Evolutionary conservation across 1,140 invertebrate species (phyloP).

Genomic region (Nephila pilipes): DNA sequence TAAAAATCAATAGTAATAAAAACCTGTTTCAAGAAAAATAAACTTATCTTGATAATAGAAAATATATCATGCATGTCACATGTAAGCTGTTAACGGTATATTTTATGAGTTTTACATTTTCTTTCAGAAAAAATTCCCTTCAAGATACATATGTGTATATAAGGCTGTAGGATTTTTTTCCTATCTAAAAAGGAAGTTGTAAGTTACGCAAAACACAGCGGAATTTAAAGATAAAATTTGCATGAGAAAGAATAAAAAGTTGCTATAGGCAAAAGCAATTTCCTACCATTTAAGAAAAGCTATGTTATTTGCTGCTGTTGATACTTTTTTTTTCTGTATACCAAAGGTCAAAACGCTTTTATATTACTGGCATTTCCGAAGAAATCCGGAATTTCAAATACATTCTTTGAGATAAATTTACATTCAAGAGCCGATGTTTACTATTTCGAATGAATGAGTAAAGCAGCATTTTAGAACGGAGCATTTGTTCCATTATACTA

Average conservation of each 20-base stretch:
- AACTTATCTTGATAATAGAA: background rate
- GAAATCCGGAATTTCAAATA: background rate
- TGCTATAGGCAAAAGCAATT: background rate
- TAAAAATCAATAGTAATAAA: background rate
- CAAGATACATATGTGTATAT: background rate
- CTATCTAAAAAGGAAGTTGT: background rate
- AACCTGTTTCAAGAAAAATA: background rate
- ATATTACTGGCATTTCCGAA: background rate
- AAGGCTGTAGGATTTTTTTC: background rate
- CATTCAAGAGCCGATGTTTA: background rate
- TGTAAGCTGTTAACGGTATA: background rate
- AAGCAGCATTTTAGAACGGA: no score
- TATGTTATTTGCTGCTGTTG: background rate
- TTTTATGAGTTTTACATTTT: background rate
- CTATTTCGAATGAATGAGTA: background rate
- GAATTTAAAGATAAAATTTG: background rate
- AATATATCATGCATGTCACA: background rate
- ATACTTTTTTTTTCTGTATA: background rate
- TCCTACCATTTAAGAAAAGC: background rate
- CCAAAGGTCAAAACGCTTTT: background rate
- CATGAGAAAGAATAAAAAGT: background rate
- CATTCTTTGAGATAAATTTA: background rate
- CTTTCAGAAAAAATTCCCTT: background rate
- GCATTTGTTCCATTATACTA: no score
- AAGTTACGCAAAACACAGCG: background rate